Evolutionary conservation across 1,140 invertebrate genomes (phyloP), one percentile per base, ranked within the genome.

Genomic region (Propsilocerus akamusi): DNA sequence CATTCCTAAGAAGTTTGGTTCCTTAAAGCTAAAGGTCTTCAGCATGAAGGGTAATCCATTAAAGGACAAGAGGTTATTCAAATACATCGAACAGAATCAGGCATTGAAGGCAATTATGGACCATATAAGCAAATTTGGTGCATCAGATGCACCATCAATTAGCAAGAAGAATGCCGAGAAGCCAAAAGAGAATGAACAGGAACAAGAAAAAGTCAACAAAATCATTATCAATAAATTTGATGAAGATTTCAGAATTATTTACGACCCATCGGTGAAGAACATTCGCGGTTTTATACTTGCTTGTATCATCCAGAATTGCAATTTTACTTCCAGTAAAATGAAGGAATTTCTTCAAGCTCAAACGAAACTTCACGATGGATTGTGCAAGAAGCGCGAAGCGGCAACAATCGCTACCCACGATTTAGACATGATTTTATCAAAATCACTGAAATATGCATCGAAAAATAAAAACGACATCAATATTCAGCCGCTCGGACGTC

Each of bases 351-450:
- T 89, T 53, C 74, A 80, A 56, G 59, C 85, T 56, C 86, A 90
- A 69, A 86, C 80, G 2, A 84, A 78, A 61, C 64, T 90, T 10
- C 86, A 89, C 63, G 83, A 88, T 53, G 75, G 72, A 2, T 66
- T 85, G 14, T 88, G 85, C 63, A 75, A 84, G 25, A 86, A 86
- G 57, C 66, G 85, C 53, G 81, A 81, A 58, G 65, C 70, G 3
- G 81, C 83, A 5, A 88, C 85, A 2, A 81, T 90, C 53, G 85
- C 85, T 8, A 88, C 84, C 3, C 86, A 89, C 67, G 85, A 90
- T 65, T 62, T 85, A 47, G 68, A 67, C 23, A 76, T 77, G 55
- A 65, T 89, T 23, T 52, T 60, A 23, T 61, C 69, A 52, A 73
- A 75, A 55, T 71, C 79, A 50, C 59, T 87, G 24, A 65, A 66